Evolutionary conservation across 2,888 invertebrate species (phyloP), one percentile per base, ranked within the genome.

Genomic region (Drosophila kuntzei): DNA sequence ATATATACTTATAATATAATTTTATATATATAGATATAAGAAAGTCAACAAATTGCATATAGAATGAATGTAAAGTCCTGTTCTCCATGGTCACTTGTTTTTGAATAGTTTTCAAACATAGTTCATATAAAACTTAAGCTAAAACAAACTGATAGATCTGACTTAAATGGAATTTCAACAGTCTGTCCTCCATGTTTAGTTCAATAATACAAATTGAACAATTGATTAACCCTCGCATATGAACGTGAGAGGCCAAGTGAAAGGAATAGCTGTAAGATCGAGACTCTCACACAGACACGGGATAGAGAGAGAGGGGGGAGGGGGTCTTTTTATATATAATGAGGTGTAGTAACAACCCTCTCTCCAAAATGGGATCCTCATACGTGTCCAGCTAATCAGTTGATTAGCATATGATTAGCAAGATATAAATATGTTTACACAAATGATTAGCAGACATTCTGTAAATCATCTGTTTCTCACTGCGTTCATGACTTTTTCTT

Each of bases 351-450:
- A 44, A 55, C 47, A 59, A 59, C 32, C 8, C 55, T 49, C 43
- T 20, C 25, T 25, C 25, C 8, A n/a, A 16, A 25, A 49, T 34
- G 36, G 12, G 46, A 60, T 37, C 39, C 16, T 14, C 27, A n/a
- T 32, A 39, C 29, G 47, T 44, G 34, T 9, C 20, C 18, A 43
- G 29, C 29, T 43, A 43, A 44, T 55, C 39, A 60, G 20, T 57
- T 46, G 59, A 69, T 72, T 76, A 62, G 67, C 81, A 70, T 70
- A 27, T 58, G 72, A 73, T 79, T 79, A 73, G 55, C 53, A 62
- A 55, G 43, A 58, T 44, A 50, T 46, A 62, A 61, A 61, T 46
- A 49, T 59, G 66, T 68, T 65, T 50, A 22, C 70, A 43, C 62
- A 76, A 59, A 65, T 61, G 63, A 76, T 79, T 79, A 79, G 58